A percentile compares a stretch with the other conserved stretches of the same genome.
phyloP scores from a whole-genome alignment of 2,113 vertebrate species.

The Stigmatopora argus region DNA sequence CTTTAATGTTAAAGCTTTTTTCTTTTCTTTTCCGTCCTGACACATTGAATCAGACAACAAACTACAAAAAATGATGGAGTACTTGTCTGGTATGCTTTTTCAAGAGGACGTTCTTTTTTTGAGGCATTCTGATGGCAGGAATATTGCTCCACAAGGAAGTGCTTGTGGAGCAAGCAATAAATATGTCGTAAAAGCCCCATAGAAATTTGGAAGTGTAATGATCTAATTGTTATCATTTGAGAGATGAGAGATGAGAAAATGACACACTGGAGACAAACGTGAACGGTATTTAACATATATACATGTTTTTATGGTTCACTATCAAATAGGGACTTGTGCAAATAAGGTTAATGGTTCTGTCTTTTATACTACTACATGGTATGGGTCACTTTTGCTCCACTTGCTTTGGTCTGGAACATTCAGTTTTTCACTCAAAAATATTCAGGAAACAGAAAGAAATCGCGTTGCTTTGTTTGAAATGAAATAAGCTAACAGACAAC shows the following conservation, averaged over 20 bases:
- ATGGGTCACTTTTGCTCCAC: neutral
- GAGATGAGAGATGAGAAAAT: constrained; percentile 23
- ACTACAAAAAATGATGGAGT: neutral
- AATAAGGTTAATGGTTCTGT: constrained; percentile 15
- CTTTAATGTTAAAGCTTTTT: constrained; percentile 1
- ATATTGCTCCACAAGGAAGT: too few species aligned
- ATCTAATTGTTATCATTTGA: constrained; percentile 24
- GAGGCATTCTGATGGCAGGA: neutral
- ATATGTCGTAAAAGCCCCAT: neutral
- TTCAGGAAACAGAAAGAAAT: neutral
- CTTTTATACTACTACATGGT: neutral
- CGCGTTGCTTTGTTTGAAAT: neutral
- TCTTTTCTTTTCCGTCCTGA: neutral
- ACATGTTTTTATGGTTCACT: constrained; percentile 12
- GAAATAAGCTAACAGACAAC: neutral
- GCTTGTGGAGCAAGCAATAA: neutral
- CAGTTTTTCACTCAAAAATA: neutral
- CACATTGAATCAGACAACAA: neutral
- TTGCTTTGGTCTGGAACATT: neutral
- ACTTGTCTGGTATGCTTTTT: neutral
- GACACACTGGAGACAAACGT: neutral
- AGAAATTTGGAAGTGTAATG: neutral
- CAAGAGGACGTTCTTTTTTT: neutral
- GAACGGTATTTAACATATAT: neutral
- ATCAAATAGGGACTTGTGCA: constrained; percentile 13